Conservation (phyloP, 1,140 invertebrate species). For the Sinella curviseta region DNA sequence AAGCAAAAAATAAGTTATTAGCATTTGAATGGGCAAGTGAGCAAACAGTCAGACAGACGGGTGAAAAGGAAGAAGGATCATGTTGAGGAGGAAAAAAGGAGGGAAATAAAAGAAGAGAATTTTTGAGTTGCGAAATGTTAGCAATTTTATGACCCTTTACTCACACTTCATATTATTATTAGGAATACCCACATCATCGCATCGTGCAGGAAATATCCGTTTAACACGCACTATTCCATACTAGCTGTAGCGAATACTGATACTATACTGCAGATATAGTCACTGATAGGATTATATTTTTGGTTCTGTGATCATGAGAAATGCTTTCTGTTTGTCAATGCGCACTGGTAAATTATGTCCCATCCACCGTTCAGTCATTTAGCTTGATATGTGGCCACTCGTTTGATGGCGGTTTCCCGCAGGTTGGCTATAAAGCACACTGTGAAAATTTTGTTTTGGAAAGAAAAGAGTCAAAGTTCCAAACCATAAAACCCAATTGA, state of each 20-base stretch:
- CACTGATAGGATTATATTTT: no score
- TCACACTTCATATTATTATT: no score
- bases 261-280: no score
- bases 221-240: background rate
- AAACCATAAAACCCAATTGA: no score
- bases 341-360: background rate
- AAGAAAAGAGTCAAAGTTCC: background rate
- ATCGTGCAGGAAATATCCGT: background rate
- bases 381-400: constrained; percentile 9
- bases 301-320: no score
- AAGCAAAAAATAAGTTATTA: constrained; percentile 40
- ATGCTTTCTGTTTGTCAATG: background rate
- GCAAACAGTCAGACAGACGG: constrained; percentile 29
- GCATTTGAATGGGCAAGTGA: constrained; percentile 44
- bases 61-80: background rate
- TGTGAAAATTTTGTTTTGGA: constrained; percentile 5
- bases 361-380: background rate
- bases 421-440: constrained; percentile 33
- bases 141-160: constrained; percentile 43
- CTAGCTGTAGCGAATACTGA: background rate
- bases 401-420: constrained; percentile 46
- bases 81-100: background rate
- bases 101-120: background rate
- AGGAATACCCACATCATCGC: background rate
- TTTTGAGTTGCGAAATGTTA: constrained; percentile 47